Base-by-base conservation (phyloP, 2,888 invertebrate genomes). In the Himalopsyche tibetana region DNA sequence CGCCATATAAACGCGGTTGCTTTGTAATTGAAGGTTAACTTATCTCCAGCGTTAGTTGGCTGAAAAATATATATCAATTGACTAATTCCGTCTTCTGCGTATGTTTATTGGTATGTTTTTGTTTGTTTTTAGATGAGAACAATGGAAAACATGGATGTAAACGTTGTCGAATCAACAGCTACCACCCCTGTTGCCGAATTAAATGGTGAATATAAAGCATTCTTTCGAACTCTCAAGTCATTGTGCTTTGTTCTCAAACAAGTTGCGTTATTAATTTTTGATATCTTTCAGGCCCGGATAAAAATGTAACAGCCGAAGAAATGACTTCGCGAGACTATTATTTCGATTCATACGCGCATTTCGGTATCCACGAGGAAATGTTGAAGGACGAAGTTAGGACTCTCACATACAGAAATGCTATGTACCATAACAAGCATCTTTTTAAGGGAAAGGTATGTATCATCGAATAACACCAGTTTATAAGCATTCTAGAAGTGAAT, bases 341-440 rank as follows among this genome's bases (percentile, higher is more conserved):
- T 92, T 99, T 99, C 91, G 99, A 99, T 92, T 99, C 99, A 0
- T 99, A 99, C 91, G 99, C 99, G 82, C 99, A 99, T 93, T 99
- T 99, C 92, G 99, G 99, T 80, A 99, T 99, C 90, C 99, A 99
- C 91, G 99, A 99, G 94, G 99, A 99, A 93, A 99, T 99, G 99
- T 93, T 99, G 88, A 99, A 99, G 92, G 99, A 99, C 92, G 99
- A 99, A 94, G 99, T 99, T 45, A 95, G 99, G 85, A 99, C 99
- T 19, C 94, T 98, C 88, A 99, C 99, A 0, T 99, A 99, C 92
- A 96, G 99, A 84, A 99, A 99, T 91, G 98, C 99, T 15, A 99
- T 99, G 97, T 98, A 98, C 91, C 99, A 99, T 94, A 99, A 99
- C 93, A 98, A 98, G 93, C 99, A 99, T 93, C 94, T 99, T 88